Conservation (phyloP, 2,113 vertebrate genomes). For the Mormyrus iriodes region DNA sequence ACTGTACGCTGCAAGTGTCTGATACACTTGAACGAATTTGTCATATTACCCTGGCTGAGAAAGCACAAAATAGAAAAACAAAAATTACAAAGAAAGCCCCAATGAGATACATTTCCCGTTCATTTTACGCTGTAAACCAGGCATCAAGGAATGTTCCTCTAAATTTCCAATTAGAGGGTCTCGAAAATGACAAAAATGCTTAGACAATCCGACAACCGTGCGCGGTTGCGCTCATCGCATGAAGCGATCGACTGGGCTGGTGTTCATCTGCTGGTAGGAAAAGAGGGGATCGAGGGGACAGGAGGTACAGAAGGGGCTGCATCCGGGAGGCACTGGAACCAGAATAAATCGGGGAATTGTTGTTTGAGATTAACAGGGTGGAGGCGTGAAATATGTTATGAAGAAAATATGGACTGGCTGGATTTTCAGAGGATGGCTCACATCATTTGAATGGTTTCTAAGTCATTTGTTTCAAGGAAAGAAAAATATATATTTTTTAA, state of each 20-base stretch:
- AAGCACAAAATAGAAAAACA: background rate
- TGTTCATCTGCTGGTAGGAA: background rate
- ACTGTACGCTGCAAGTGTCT: background rate
- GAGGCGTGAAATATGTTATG: background rate
- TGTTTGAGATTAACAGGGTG: background rate
- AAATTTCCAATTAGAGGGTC: background rate
- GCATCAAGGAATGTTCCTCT: constrained; percentile 1
- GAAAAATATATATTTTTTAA: no score
- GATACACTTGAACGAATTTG: background rate
- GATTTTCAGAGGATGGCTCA: background rate
- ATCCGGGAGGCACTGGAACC: background rate
- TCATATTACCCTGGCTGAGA: background rate
- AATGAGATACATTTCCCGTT: background rate
- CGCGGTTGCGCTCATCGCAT: background rate
- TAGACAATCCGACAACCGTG: background rate
- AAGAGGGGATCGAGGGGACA: background rate
- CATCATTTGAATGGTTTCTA: background rate
- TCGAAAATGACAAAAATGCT: background rate
- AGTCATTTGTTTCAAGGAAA: background rate
- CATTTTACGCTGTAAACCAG: background rate
- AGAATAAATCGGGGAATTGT: background rate
- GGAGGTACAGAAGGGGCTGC: background rate
- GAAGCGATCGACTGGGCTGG: background rate
- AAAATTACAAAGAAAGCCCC: background rate
- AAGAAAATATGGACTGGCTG: background rate